Evolutionary conservation across 1,140 invertebrate species (phyloP).

Genomic region (Ganaspis sp.): DNA sequence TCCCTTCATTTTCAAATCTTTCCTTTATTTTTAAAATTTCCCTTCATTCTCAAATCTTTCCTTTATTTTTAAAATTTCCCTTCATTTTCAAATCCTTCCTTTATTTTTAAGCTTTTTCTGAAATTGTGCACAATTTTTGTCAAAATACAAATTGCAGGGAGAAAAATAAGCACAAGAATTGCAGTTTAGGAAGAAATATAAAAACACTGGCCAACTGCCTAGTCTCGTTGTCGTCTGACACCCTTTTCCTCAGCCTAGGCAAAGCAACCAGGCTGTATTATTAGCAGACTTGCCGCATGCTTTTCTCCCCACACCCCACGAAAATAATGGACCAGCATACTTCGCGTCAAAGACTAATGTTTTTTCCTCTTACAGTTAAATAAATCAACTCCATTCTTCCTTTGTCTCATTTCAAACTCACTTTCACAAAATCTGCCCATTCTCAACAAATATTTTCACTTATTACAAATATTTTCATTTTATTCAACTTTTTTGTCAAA

Average conservation of each 20-base stretch:
- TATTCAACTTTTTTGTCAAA: no score
- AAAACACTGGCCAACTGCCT: slow-evolving; percentile 58
- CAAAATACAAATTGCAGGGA: slow-evolving; percentile 45
- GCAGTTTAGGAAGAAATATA: not conserved
- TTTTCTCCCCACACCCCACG: slow-evolving; percentile 54
- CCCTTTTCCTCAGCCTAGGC: slow-evolving; percentile 56
- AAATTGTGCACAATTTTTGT: no score
- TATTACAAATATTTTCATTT: no score
- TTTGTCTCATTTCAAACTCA: not conserved
- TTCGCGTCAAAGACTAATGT: not conserved
- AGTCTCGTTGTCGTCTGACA: slow-evolving; percentile 58
- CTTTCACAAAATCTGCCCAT: not conserved
- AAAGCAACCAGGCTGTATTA: slow-evolving; percentile 57
- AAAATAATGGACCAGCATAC: slow-evolving; percentile 38
- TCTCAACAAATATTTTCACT: not conserved
- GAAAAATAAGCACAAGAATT: slow-evolving; percentile 28
- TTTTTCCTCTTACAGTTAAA: not conserved
- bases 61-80: no score
- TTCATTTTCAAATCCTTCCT: no score
- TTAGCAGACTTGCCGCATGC: slow-evolving; percentile 58
- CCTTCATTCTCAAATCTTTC: no score
- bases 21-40: no score
- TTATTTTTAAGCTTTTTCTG: no score
- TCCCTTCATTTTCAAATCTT: no score
- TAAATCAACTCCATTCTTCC: not conserved